Percentiles rank a stretch among this genome's conserved stretches.
Conservation (phyloP, 2,888 invertebrate genomes). For the Drosophila paranaensis region DNA sequence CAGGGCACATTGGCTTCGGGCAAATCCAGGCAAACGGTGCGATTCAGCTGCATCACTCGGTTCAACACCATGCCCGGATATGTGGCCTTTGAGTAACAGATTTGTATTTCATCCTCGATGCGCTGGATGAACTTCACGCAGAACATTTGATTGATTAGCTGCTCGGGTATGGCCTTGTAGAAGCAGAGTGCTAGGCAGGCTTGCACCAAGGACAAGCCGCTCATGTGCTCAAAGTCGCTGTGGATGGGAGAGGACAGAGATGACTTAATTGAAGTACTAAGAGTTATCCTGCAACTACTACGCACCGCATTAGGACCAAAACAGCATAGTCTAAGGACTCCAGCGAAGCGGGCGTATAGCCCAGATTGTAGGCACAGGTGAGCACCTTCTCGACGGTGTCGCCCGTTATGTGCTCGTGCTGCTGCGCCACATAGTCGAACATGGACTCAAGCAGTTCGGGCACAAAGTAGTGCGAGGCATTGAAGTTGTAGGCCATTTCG, state of each 20-base stretch:
- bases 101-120: slow-evolving; percentile 86
- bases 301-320: slow-evolving; percentile 85
- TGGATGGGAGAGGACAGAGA: slow-evolving; percentile 25
- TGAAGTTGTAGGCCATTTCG: slow-evolving; percentile 84
- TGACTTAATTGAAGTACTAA: not conserved
- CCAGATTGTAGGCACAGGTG: slow-evolving; percentile 85
- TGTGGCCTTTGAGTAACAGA: slow-evolving; percentile 86
- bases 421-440: slow-evolving; percentile 85
- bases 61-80: slow-evolving; percentile 86
- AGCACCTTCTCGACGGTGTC: slow-evolving; percentile 86
- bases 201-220: slow-evolving; percentile 86
- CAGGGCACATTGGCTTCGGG: slow-evolving; percentile 88
- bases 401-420: slow-evolving; percentile 85
- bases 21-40: slow-evolving; percentile 88
- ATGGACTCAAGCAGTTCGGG: slow-evolving; percentile 85
- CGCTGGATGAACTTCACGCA: slow-evolving; percentile 87
- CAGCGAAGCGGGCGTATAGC: slow-evolving; percentile 85
- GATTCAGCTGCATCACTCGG: slow-evolving; percentile 87
- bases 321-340: slow-evolving; percentile 84
- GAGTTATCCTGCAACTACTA: not conserved
- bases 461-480: slow-evolving; percentile 83
- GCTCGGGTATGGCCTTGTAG: slow-evolving; percentile 86
- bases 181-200: slow-evolving; percentile 86
- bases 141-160: slow-evolving; percentile 86
- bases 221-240: slow-evolving; percentile 87